These are phyloP conservation scores for Ophion ellenae DNA, from an alignment of 2,888 invertebrate genomes.

Conservation along the genomic window DNA sequence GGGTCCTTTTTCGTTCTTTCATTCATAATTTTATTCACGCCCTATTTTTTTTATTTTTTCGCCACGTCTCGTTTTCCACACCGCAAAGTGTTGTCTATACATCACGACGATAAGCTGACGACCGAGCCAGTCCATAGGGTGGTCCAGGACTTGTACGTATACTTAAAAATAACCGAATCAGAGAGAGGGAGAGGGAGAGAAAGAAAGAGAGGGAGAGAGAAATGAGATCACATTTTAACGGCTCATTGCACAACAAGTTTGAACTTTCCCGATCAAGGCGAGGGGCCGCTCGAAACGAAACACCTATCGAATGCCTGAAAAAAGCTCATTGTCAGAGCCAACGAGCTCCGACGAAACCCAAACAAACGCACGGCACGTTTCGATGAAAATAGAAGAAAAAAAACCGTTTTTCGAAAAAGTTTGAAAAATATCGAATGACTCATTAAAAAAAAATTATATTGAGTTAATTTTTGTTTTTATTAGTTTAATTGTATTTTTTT, in stretches of 20 bases:
- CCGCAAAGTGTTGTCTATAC: neutral
- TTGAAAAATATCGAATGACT: neutral
- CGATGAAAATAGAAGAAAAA: neutral
- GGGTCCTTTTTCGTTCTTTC: no score
- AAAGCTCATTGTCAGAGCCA: neutral
- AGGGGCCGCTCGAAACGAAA: slow-evolving; percentile 36
- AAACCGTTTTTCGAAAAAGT: neutral
- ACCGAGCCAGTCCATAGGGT: slow-evolving; percentile 2
- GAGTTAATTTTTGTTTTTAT: no score
- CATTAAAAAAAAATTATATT: no score
- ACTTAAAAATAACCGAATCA: slow-evolving; percentile 49
- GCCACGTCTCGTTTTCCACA: neutral
- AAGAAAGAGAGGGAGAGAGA: slow-evolving; percentile 15
- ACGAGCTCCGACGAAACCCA: neutral
- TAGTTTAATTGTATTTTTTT: no score
- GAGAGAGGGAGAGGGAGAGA: slow-evolving; percentile 20
- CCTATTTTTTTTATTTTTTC: neutral
- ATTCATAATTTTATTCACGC: no score
- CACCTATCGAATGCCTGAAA: slow-evolving; percentile 47
- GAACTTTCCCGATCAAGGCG: slow-evolving; percentile 20
- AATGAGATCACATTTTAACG: slow-evolving; percentile 11
- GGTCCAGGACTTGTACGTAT: neutral
- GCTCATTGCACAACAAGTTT: slow-evolving; percentile 43
- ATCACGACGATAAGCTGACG: neutral
- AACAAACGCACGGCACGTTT: slow-evolving; percentile 13